Base-by-base conservation (phyloP, 2,113 vertebrate genomes). In the Gobiocypris rarus region DNA sequence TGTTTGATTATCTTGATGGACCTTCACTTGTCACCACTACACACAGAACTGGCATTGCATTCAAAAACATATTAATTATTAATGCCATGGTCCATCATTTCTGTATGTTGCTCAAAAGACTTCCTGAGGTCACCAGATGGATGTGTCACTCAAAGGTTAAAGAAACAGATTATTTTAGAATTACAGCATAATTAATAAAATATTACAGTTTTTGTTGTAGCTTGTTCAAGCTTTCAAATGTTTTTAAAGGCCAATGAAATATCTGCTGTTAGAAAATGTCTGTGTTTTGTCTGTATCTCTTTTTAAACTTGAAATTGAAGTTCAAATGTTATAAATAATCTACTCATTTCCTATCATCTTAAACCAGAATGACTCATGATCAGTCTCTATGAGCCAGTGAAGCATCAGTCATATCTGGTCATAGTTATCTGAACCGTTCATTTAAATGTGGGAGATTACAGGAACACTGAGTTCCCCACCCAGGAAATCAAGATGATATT, bases 11-110 rank as follows among this genome's bases (percentile, higher is more conserved):
- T 71, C 38, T 45, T 45, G 19, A 41, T 43, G 10, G 70, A 15
- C 10, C 22, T 61, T 61, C 10, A 26, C n/a, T 73, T 71, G 38
- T 71, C 15, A 73, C 11, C 22, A 45, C 19, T 41, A 41, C 34
- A 69, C 65, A 69, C 38, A 45, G 10, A 73, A 73, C 41, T 73
- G 41, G 13, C 70, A 48, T 48, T 26, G 41, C n/a, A 24, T 73
- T 43, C 41, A 45, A 48, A 52, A 73, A 73, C 70, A 24, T 73
- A 14, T 71, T n/a, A 45, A 73, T 73, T 73, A 48, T 73, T 73
- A 73, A 73, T 15, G 19, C 38, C 10, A 5, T 43, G 67, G 67
- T 70, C 67, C 19, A 69, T 38, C 14, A 45, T 13, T 43, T 71
- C 13, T 5, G 4, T 45, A 5, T 8, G 43, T 71, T 24, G 69